Evolutionary conservation across 2,888 invertebrate species (phyloP).

Genomic region (Nasonia oneida): DNA sequence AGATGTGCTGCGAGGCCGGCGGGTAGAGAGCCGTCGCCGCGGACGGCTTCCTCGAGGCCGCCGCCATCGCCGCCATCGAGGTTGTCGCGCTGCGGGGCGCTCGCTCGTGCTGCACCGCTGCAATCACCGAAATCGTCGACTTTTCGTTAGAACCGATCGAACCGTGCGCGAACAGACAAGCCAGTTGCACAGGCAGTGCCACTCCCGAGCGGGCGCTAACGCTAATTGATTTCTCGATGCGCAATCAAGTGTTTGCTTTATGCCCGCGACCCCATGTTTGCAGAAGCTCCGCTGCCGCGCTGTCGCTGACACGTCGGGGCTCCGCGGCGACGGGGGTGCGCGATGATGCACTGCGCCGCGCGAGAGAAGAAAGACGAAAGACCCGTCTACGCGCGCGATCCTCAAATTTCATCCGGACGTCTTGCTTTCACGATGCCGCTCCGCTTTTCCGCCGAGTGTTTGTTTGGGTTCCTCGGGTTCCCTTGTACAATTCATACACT

Average conservation of each 20-base stretch:
- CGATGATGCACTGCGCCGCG: conserved; percentile 36
- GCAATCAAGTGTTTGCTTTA: conserved; percentile 78
- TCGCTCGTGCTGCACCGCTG: conserved; percentile 95
- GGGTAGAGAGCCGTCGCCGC: conserved; percentile 46
- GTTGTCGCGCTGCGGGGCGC: conserved; percentile 83
- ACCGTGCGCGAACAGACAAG: neutral
- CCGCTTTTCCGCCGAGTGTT: conserved; percentile 45
- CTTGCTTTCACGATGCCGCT: neutral
- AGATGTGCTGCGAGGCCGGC: conserved; percentile 72
- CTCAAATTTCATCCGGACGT: conserved; percentile 63
- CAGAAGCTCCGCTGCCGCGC: conserved; percentile 70
- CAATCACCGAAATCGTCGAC: conserved; percentile 63
- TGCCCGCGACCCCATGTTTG: conserved; percentile 69
- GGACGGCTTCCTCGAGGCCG: conserved; percentile 17
- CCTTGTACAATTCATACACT: neutral
- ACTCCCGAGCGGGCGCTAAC: conserved; percentile 17
- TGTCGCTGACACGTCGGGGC: conserved; percentile 72
- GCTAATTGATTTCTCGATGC: conserved; percentile 77
- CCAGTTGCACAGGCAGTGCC: neutral
- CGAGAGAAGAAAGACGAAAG: conserved; percentile 58
- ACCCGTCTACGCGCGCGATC: conserved; percentile 17
- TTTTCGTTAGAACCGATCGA: neutral
- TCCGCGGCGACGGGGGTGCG: neutral
- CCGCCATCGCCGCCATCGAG: conserved; percentile 51
- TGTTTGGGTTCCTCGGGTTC: too few species aligned